A percentile compares a stretch with the other conserved stretches of the same genome.
Conservation (phyloP, 2,113 vertebrate genomes). For the Cynopterus brachyotis region DNA sequence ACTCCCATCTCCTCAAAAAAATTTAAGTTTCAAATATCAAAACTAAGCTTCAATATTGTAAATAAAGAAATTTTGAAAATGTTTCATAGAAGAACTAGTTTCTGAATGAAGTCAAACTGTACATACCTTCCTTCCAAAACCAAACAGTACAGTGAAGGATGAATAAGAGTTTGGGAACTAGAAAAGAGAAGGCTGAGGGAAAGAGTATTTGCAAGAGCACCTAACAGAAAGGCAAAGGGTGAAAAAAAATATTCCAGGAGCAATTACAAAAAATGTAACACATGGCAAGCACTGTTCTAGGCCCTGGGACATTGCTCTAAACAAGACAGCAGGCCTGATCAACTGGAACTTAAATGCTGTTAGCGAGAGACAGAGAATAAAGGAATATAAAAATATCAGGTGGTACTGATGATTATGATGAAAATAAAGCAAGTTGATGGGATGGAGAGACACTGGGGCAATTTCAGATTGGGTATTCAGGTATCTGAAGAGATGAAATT, state of each 20-base stretch:
- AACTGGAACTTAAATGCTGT: neutral
- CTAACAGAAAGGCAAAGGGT: neutral
- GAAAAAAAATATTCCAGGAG: neutral
- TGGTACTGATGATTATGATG: neutral
- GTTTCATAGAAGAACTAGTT: constrained; percentile 4
- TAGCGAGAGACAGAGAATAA: neutral
- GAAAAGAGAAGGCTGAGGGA: neutral
- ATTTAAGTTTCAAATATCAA: neutral
- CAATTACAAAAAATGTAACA: neutral
- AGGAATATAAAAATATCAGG: neutral
- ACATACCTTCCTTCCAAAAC: neutral
- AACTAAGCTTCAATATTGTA: neutral
- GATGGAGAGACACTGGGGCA: neutral
- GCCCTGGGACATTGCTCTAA: neutral
- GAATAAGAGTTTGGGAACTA: neutral
- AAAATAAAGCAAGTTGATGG: neutral
- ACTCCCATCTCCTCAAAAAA: neutral
- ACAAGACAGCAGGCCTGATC: neutral
- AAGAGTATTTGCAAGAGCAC: neutral
- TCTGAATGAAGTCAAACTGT: neutral
- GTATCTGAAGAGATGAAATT: neutral
- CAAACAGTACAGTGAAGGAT: neutral
- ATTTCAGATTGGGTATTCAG: neutral
- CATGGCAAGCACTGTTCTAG: neutral
- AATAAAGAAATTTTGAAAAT: neutral